These are phyloP conservation scores for Zootoca vivipara DNA, from an alignment of 2,113 vertebrate species.

Conservation along the genomic window DNA sequence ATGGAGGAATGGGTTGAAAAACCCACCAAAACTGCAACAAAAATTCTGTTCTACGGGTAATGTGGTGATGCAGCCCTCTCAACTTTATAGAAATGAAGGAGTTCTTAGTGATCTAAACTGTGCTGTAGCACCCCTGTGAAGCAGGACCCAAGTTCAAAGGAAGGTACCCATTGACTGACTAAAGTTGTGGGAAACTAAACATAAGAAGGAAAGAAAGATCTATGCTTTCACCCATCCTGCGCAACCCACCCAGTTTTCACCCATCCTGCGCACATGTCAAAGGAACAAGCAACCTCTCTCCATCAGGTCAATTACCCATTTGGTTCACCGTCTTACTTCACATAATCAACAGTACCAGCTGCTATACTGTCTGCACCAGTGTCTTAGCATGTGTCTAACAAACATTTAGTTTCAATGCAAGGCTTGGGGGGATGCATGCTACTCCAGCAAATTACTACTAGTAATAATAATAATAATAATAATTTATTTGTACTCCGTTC, in stretches of 20 bases:
- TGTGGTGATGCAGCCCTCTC: background rate
- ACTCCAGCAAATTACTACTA: background rate
- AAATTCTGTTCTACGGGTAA: background rate
- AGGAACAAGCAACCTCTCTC: background rate
- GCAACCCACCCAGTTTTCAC: no score
- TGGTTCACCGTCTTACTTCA: background rate
- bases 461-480: no score
- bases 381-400: background rate
- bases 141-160: background rate
- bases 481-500: no score
- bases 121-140: background rate
- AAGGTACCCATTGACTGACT: background rate
- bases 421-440: background rate
- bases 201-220: no score
- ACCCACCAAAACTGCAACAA: background rate
- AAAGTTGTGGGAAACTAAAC: background rate
- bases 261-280: accelerated
- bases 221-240: background rate
- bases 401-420: background rate
- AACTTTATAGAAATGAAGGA: background rate
- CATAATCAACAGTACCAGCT: background rate
- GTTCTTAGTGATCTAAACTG: background rate
- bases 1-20: background rate
- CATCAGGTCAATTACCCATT: background rate
- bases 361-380: background rate